A percentile compares a stretch with the other conserved stretches of the same genome.
Conservation (phyloP, 2,113 vertebrate species). For the Nesogale talazaci region DNA sequence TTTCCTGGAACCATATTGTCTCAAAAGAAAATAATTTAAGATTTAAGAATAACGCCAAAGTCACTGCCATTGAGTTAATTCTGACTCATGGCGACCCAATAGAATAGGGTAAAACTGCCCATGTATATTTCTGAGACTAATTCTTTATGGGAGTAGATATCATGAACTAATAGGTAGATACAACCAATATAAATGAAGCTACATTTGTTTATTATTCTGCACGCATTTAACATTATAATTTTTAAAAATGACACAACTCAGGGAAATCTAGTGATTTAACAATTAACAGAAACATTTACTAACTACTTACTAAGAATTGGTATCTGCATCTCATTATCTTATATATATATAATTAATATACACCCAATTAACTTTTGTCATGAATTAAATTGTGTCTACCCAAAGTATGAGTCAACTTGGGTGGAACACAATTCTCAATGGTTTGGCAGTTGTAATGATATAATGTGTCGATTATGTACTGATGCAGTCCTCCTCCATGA, state of each 20-base stretch:
- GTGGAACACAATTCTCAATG: no score
- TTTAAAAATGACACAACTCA: neutral
- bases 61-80: no score
- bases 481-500: no score
- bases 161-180: conserved; percentile 3
- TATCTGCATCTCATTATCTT: conserved; percentile 12
- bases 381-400: no score
- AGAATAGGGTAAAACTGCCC: no score
- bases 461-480: no score
- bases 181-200: neutral
- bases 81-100: neutral
- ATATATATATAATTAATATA: neutral
- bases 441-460: no score
- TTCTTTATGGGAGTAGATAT: neutral
- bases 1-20: neutral
- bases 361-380: neutral
- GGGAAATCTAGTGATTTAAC: conserved; percentile 43
- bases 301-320: conserved; percentile 6
- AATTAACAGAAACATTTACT: neutral
- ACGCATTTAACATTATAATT: conserved; percentile 10
- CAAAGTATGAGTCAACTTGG: no score
- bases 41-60: no score
- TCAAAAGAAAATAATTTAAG: conserved; percentile 24
- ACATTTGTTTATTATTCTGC: neutral
- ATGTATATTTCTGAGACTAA: no score